Evolutionary conservation across 1,140 invertebrate genomes (phyloP).

Genomic region (Drosophila santomea): DNA sequence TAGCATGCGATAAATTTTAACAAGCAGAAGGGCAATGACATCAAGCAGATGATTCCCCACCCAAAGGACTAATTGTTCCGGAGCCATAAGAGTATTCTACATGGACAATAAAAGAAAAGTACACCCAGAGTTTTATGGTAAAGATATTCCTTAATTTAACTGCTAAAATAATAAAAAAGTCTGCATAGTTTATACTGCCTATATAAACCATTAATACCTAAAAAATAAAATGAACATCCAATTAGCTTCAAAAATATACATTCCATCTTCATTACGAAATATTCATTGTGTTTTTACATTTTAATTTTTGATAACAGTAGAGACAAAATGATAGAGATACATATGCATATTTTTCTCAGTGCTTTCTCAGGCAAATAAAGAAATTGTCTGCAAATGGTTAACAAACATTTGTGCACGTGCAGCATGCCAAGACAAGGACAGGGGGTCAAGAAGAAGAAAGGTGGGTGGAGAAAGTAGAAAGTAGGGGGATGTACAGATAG

Average conservation of each 20-base stretch:
- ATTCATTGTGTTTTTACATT: background rate
- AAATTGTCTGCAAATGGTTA: slow-evolving; percentile 20
- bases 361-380: slow-evolving; percentile 23
- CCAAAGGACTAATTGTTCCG: slow-evolving; percentile 46
- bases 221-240: too few species aligned
- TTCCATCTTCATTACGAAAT: background rate
- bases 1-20: slow-evolving; percentile 78
- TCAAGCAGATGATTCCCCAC: background rate
- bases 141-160: background rate
- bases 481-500: slow-evolving; percentile 5
- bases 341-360: slow-evolving; percentile 5
- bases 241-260: too few species aligned
- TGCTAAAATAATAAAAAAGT: background rate
- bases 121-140: background rate
- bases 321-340: background rate
- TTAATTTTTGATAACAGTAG: background rate
- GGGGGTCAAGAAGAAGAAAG: background rate
- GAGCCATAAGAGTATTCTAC: slow-evolving; percentile 35
- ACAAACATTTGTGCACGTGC: slow-evolving; percentile 46
- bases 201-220: too few species aligned
- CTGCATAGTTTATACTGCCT: too few species aligned
- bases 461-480: background rate
- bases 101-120: slow-evolving; percentile 3
- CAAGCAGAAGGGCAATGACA: slow-evolving; percentile 42
- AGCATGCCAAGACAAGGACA: slow-evolving; percentile 45